These are phyloP conservation scores for Xenentodon cancila DNA, from an alignment of 2,797 vertebrate species.

Conservation along the genomic window DNA sequence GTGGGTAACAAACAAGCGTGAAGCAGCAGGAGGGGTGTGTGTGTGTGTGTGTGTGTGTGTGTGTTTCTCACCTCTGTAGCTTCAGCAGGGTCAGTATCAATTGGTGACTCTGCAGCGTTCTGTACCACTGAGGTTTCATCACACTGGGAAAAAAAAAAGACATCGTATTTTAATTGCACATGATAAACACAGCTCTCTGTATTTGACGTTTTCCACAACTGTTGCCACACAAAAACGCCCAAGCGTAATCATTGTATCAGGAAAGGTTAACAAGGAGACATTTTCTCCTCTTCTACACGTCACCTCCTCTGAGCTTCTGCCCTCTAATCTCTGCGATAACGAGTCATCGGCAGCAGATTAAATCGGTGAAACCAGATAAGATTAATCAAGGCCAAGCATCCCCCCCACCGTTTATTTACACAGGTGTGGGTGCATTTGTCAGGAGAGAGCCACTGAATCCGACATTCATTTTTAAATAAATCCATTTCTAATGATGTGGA, in stretches of 20 bases:
- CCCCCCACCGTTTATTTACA: constrained; percentile 20
- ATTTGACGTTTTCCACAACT: not conserved
- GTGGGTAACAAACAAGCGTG: not conserved
- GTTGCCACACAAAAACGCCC: no score
- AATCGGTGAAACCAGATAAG: constrained; percentile 49
- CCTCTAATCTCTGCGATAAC: constrained; percentile 17
- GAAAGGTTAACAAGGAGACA: no score
- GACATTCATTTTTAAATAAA: not conserved
- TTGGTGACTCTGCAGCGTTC: constrained; percentile 62
- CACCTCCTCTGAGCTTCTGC: constrained; percentile 24
- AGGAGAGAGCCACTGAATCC: constrained; percentile 15
- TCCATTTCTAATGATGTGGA: no score
- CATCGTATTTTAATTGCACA: not conserved
- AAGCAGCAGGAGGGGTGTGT: not conserved
- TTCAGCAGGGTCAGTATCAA: constrained; percentile 56
- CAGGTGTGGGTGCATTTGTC: constrained; percentile 20
- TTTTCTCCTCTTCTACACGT: not conserved
- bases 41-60: not conserved
- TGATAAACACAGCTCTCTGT: not conserved
- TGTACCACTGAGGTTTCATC: constrained; percentile 52
- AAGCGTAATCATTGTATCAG: no score
- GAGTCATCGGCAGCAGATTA: constrained; percentile 59
- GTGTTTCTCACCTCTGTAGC: constrained; percentile 61
- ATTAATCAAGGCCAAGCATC: constrained; percentile 55
- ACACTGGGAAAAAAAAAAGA: constrained; percentile 34